Evolutionary conservation across 2,113 vertebrate genomes (phyloP).

Genomic region (Thermophis baileyi): DNA sequence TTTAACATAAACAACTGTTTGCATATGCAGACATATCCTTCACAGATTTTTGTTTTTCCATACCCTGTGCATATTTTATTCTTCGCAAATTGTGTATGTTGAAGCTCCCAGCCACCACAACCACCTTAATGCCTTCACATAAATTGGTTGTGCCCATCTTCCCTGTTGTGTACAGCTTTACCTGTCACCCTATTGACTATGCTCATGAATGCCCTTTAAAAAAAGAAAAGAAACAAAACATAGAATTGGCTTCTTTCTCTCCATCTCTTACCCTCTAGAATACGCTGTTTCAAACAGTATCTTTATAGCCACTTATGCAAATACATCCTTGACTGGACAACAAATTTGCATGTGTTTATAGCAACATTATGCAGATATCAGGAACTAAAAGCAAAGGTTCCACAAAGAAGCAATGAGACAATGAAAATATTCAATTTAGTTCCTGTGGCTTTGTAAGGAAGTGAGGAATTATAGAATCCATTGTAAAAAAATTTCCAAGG

Average conservation of each 20-base stretch:
- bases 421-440: constrained; percentile 42
- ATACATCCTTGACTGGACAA: constrained; percentile 44
- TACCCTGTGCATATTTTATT: constrained; percentile 18
- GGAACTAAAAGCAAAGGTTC: constrained; percentile 8
- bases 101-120: background rate
- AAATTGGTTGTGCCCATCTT: background rate
- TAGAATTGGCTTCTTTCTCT: background rate
- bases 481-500: background rate
- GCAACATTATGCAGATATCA: constrained; percentile 55
- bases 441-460: constrained; percentile 25
- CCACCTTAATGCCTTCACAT: background rate
- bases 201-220: background rate
- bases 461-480: background rate
- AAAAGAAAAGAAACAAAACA: background rate
- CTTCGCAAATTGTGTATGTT: constrained; percentile 10
- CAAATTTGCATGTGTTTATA: constrained; percentile 35
- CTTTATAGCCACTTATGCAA: constrained; percentile 51
- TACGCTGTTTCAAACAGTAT: constrained; percentile 36
- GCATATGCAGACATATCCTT: rapidly evolving
- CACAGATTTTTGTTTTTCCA: background rate
- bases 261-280: background rate
- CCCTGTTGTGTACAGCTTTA: background rate
- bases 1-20: background rate
- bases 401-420: constrained; percentile 25
- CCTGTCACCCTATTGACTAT: background rate